Conservation (phyloP, 2,113 vertebrate species). For the Engystomops pustulosus region DNA sequence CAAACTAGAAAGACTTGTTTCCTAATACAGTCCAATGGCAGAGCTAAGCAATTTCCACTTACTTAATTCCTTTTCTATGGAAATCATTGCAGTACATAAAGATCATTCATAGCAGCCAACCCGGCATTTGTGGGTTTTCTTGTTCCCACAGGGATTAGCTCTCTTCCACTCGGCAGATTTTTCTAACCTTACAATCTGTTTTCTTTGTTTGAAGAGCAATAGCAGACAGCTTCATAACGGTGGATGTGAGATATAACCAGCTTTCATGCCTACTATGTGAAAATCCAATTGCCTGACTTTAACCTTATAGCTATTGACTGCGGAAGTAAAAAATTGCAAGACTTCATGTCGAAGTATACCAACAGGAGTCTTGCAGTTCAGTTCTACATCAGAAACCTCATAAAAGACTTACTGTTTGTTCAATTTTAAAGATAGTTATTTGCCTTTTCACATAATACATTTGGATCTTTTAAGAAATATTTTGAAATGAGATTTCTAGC, state of each 20-base stretch:
- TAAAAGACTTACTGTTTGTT: not conserved
- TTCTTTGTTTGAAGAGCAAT: not conserved
- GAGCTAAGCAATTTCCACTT: not conserved
- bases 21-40: conserved; percentile 18
- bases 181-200: conserved; percentile 6
- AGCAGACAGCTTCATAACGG: not conserved
- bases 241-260: not conserved
- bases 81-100: not conserved
- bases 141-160: not conserved
- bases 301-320: not conserved
- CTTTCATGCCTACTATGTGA: not conserved
- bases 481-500: no score
- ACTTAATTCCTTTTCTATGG: conserved; percentile 13
- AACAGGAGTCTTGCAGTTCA: not conserved
- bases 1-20: conserved; percentile 29
- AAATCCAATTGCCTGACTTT: not conserved
- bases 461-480: not conserved
- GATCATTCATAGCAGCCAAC: not conserved
- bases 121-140: not conserved
- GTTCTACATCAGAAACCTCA: not conserved
- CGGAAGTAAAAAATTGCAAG: not conserved
- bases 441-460: not conserved
- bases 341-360: not conserved
- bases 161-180: not conserved
- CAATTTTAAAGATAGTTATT: not conserved